Conservation (phyloP, 2,113 vertebrate genomes). For the Gavia stellata region DNA sequence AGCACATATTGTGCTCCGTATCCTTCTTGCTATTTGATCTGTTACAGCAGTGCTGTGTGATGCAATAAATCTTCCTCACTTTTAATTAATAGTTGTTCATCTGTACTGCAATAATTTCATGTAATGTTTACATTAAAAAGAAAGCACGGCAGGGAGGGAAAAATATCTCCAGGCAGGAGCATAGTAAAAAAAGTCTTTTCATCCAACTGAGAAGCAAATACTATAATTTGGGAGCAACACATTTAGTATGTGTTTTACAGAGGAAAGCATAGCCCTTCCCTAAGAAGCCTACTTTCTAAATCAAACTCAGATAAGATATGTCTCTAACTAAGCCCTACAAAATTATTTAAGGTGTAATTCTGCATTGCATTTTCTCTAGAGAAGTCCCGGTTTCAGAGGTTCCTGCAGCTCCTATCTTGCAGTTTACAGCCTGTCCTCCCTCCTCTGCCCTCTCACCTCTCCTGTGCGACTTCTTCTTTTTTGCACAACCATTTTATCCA, state of each 20-base stretch:
- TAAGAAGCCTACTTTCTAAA: not conserved
- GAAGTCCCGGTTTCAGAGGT: not conserved
- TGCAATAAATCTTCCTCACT: constrained; percentile 59
- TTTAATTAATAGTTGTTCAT: constrained; percentile 56
- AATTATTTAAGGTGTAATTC: not conserved
- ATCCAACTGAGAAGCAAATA: constrained; percentile 12
- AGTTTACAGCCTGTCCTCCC: not conserved
- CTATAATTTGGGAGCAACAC: not conserved
- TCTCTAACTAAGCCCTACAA: not conserved
- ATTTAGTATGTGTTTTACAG: not conserved
- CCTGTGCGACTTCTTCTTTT: not conserved
- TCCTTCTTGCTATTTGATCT: constrained; percentile 38
- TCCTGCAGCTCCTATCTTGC: not conserved
- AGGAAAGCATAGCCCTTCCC: not conserved
- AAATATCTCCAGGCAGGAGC: constrained; percentile 23
- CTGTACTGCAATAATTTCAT: constrained; percentile 55
- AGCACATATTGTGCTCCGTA: not conserved
- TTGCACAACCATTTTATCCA: not conserved
- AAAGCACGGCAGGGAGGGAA: not conserved
- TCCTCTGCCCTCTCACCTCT: not conserved
- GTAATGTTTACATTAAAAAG: constrained; percentile 38
- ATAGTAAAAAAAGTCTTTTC: not conserved
- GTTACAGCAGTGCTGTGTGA: not conserved
- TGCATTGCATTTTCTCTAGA: not conserved
- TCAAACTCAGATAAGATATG: not conserved